Percentiles rank a stretch among this genome's conserved stretches.
phyloP scores from a whole-genome alignment of 1,140 invertebrate genomes.

The Trichomalopsis sarcophagae region DNA sequence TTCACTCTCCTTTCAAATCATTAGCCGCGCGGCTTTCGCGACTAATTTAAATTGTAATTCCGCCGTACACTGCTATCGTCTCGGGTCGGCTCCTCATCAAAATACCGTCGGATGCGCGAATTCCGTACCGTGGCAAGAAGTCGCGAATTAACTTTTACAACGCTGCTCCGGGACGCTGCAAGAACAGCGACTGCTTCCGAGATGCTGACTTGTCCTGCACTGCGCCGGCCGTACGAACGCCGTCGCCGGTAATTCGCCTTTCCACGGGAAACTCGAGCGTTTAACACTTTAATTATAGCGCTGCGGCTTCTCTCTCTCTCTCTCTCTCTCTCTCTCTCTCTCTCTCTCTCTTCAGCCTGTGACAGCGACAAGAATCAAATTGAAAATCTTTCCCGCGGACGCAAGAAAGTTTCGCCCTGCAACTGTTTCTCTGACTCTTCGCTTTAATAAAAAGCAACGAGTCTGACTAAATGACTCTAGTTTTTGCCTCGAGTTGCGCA shows the following conservation, averaged over 20 bases:
- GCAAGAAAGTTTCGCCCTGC: background rate
- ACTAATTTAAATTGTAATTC: constrained; percentile 74
- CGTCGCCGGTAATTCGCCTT: background rate
- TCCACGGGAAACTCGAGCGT: constrained; percentile 48
- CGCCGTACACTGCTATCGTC: constrained; percentile 54
- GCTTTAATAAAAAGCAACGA: background rate
- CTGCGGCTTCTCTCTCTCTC: background rate
- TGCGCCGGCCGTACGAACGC: constrained; percentile 16
- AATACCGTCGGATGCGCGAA: constrained; percentile 67
- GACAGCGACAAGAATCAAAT: background rate
- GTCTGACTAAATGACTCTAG: background rate
- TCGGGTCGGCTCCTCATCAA: constrained; percentile 67
- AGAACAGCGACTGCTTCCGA: constrained; percentile 50
- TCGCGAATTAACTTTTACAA: constrained; percentile 68
- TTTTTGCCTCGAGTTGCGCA: background rate
- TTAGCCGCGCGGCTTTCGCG: constrained; percentile 70
- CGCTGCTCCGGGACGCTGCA: constrained; percentile 25
- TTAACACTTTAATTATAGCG: constrained; percentile 39
- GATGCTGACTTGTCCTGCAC: constrained; percentile 27
- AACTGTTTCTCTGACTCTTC: background rate
- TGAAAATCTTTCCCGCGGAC: background rate
- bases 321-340: no score
- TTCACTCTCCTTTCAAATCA: constrained; percentile 66
- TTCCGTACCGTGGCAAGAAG: constrained; percentile 55
- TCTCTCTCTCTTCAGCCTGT: background rate